These are phyloP conservation scores for Axinella damicornis DNA, from an alignment of 37 sponge, comb jelly and placozoan genomes.

Conservation along the genomic window DNA sequence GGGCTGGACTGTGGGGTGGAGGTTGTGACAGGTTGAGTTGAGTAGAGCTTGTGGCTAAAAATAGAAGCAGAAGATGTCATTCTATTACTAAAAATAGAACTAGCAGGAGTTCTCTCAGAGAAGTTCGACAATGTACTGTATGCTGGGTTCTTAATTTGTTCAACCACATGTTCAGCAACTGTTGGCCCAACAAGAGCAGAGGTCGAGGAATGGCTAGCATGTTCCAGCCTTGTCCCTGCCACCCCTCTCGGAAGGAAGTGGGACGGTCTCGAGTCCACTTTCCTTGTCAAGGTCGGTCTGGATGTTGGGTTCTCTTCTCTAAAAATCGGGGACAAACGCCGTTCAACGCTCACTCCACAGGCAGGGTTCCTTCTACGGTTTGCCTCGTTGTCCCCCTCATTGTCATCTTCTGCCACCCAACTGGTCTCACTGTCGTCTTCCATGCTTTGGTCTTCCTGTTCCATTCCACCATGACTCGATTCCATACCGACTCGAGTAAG, in stretches of 20 bases:
- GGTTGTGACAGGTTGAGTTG: not conserved
- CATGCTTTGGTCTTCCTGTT: not conserved
- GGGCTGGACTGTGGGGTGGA: constrained; percentile 35
- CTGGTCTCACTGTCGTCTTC: constrained; percentile 10
- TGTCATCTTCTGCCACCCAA: constrained; percentile 38
- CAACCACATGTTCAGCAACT: too few relatives aligned
- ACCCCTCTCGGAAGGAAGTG: too few relatives aligned
- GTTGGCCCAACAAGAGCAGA: not conserved
- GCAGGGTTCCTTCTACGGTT: not conserved
- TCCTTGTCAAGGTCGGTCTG: too few relatives aligned
- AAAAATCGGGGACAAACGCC: not conserved
- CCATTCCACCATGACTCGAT: not conserved
- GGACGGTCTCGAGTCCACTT: too few relatives aligned
- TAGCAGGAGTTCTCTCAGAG: not conserved
- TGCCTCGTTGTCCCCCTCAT: not conserved
- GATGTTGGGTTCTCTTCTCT: not conserved
- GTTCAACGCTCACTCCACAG: not conserved
- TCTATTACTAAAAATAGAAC: not conserved
- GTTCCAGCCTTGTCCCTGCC: too few relatives aligned
- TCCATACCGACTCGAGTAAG: too few relatives aligned
- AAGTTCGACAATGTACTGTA: not conserved
- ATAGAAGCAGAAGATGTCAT: not conserved
- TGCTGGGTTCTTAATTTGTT: not conserved
- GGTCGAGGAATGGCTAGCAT: too few relatives aligned
- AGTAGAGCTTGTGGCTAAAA: not conserved